phyloP scores from a whole-genome alignment of 2,888 invertebrate genomes.

The Mimas tiliae region DNA sequence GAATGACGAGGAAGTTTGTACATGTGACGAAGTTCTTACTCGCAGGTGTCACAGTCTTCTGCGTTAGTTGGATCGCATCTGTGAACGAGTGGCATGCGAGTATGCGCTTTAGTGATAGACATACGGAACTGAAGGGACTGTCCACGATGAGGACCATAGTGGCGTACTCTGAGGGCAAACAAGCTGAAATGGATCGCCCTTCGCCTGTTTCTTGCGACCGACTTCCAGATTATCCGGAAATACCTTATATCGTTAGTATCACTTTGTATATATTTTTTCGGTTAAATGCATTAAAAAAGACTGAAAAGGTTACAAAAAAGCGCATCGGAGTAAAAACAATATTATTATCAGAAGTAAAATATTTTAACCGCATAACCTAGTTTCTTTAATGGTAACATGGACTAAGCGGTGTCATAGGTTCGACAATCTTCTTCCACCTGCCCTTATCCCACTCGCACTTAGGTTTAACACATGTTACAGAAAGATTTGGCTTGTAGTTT shows the following conservation, averaged over 20 bases:
- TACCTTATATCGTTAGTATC: constrained; percentile 66
- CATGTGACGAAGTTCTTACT: constrained; percentile 69
- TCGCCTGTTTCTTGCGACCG: constrained; percentile 73
- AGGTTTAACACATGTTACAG: too few species aligned
- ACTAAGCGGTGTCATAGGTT: too few species aligned
- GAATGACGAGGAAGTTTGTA: constrained; percentile 62
- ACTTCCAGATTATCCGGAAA: constrained; percentile 64
- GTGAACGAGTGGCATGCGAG: constrained; percentile 72
- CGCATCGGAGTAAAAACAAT: too few species aligned
- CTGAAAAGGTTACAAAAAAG: too few species aligned
- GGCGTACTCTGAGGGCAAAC: constrained; percentile 85
- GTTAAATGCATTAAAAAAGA: background rate
- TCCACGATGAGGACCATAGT: constrained; percentile 85
- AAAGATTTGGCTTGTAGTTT: too few species aligned
- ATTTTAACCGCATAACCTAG: too few species aligned
- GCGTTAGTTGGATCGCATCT: constrained; percentile 76
- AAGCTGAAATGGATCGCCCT: constrained; percentile 79
- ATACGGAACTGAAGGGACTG: constrained; percentile 38
- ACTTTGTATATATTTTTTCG: constrained; percentile 26
- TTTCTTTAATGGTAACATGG: too few species aligned
- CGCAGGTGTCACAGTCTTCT: constrained; percentile 71
- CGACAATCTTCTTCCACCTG: too few species aligned
- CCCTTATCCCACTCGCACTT: too few species aligned
- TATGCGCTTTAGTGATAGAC: constrained; percentile 58
- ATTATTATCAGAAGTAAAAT: too few species aligned